These are phyloP conservation scores for Linnaemya tessellans DNA, from an alignment of 2,888 invertebrate genomes.

Conservation along the genomic window DNA sequence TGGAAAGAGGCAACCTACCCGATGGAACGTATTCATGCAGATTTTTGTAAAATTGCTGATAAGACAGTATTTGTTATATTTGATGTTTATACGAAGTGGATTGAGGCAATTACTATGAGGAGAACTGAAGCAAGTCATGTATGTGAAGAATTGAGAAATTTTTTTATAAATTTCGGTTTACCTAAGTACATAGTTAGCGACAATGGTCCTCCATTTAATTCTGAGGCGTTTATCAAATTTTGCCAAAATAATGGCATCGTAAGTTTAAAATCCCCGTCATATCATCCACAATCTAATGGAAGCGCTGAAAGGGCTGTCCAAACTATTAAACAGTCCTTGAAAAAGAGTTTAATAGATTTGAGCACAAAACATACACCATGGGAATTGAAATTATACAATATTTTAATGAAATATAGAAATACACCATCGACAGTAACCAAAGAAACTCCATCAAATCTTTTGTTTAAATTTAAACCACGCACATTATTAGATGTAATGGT, in stretches of 20 bases:
- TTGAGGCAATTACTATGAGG: constrained; percentile 25
- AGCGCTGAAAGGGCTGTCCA: constrained; percentile 53
- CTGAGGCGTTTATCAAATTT: constrained; percentile 33
- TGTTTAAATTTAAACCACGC: constrained; percentile 36
- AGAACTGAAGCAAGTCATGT: constrained; percentile 2
- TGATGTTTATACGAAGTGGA: constrained; percentile 46
- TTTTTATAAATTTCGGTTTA: constrained; percentile 47
- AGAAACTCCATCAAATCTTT: not conserved
- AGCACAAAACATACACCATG: constrained; percentile 30
- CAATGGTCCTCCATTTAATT: constrained; percentile 54
- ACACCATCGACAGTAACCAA: constrained; percentile 37
- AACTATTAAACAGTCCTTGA: constrained; percentile 36
- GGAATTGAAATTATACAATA: constrained; percentile 42
- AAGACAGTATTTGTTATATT: constrained; percentile 19
- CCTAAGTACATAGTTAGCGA: constrained; percentile 40
- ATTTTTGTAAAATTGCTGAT: too few species aligned
- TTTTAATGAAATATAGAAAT: constrained; percentile 39
- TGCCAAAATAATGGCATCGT: constrained; percentile 24
- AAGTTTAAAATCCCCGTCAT: constrained; percentile 29
- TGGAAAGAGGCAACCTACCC: constrained; percentile 28
- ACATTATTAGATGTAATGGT: constrained; percentile 25
- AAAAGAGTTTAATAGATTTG: constrained; percentile 37
- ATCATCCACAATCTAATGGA: constrained; percentile 45
- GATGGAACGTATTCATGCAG: constrained; percentile 47
- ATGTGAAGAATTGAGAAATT: not conserved